Evolutionary conservation across 1,140 invertebrate species (phyloP).

Genomic region (Coelopa frigida): DNA sequence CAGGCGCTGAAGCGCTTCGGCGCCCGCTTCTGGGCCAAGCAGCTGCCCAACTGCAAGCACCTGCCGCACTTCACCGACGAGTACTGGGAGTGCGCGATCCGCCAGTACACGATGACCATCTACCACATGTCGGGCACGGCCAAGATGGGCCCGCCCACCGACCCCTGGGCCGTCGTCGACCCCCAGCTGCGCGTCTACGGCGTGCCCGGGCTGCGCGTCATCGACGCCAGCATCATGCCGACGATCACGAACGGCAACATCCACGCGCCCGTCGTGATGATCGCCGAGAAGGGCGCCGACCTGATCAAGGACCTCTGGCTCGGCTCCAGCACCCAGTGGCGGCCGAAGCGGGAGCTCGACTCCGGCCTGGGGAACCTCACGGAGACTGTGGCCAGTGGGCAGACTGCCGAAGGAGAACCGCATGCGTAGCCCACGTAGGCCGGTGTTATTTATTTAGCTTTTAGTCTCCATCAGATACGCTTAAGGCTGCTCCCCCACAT

Average conservation of each 20-base stretch:
- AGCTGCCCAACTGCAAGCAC: slow-evolving; percentile 72
- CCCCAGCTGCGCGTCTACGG: slow-evolving; percentile 69
- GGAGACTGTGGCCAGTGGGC: too few species aligned
- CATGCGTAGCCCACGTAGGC: too few species aligned
- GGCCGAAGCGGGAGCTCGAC: neutral
- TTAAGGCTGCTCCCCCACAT: too few species aligned
- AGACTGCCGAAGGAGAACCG: too few species aligned
- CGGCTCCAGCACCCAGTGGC: slow-evolving; percentile 14
- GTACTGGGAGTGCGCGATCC: slow-evolving; percentile 72
- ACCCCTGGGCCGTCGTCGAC: slow-evolving; percentile 77
- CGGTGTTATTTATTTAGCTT: too few species aligned
- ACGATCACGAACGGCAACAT: slow-evolving; percentile 77
- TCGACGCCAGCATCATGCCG: slow-evolving; percentile 45
- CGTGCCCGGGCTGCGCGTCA: slow-evolving; percentile 59
- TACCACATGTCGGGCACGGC: slow-evolving; percentile 78
- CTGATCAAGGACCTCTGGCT: slow-evolving; percentile 71
- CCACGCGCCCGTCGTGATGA: slow-evolving; percentile 83
- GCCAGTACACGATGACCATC: slow-evolving; percentile 79
- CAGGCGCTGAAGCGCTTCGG: slow-evolving; percentile 66
- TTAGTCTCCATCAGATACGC: too few species aligned
- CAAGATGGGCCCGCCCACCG: slow-evolving; percentile 73
- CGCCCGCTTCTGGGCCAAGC: slow-evolving; percentile 61
- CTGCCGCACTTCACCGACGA: slow-evolving; percentile 68
- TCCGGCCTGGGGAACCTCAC: neutral
- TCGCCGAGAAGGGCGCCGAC: slow-evolving; percentile 87